Base-by-base conservation (phyloP, 2,113 vertebrate species). In the Leucopternis melanops region DNA sequence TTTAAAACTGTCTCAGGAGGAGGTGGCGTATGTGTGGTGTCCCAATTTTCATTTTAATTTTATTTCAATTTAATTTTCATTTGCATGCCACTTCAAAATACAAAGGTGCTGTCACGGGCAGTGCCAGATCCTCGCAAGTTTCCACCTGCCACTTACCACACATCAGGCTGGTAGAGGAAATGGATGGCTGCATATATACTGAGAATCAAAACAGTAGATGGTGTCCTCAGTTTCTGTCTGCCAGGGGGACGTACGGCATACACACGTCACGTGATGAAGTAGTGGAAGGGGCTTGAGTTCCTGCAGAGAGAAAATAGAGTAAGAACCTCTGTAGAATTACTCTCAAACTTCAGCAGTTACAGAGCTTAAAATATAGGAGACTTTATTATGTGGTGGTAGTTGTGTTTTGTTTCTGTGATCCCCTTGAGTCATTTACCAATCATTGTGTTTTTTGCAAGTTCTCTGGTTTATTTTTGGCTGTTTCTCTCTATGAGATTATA, bases 191-290 rank as follows among this genome's bases (percentile, higher is more conserved):
- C 5, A 0, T 38, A 34, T 52, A 14, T 11, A 23, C 36, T 8
- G 44, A 22, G 40, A 72, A 23, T 67, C 55, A 32, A 36, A 57
- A 6, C 34, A 15, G 1, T 55, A 27, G 40, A 1, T 58, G 45
- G 8, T 88, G 63, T 78, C 57, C 65, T 58, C n/a, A 14, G 3
- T 31, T 54, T 70, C 49, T 92, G 42, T 44, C 42, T 73, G 65
- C n/a, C 4, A 2, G 29, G 18, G 7, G 38, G 36, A 16, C 12
- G 11, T 36, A 5, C 8, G 50, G 15, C 45, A 16, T n/a, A 11
- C 11, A 0, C 0, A 0, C 6, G 32, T 70, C 49, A 7, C 2
- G 2, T 38, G 40, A 10, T 31, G 42, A 45, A 54, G 54, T 40
- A 10, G 9, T 57, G 20, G 18, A 29, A 74, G 25, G 49, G 31